A percentile compares a stretch with the other conserved stretches of the same genome.
Evolutionary conservation across 2,113 vertebrate species (phyloP).

Genomic region (Leiothrix lutea): DNA sequence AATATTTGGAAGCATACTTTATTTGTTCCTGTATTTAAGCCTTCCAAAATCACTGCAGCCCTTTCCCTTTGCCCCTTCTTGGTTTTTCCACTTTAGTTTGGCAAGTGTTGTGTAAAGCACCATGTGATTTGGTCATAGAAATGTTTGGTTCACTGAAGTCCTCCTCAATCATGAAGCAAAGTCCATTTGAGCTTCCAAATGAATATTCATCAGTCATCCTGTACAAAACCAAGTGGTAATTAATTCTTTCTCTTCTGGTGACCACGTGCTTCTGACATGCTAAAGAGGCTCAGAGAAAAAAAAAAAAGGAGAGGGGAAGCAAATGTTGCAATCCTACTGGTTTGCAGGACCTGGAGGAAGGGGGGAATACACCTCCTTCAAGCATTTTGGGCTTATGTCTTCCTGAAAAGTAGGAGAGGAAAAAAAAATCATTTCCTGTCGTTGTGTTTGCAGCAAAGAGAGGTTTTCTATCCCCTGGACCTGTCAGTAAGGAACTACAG

Average conservation of each 20-base stretch:
- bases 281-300: neutral
- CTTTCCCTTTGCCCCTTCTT: neutral
- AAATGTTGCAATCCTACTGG: neutral
- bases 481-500: neutral
- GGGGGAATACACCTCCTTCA: neutral
- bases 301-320: neutral
- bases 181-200: neutral
- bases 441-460: neutral
- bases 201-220: constrained; percentile 16
- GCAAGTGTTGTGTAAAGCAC: neutral
- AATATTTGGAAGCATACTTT: neutral
- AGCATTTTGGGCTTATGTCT: neutral
- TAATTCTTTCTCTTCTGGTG: constrained; percentile 12
- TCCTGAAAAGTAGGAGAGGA: neutral
- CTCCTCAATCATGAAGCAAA: constrained; percentile 5
- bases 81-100: neutral
- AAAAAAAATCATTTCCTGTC: neutral
- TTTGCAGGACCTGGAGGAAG: neutral
- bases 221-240: neutral
- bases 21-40: neutral
- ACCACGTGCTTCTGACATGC: neutral
- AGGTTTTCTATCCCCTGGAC: neutral
- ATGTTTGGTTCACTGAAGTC: constrained; percentile 25
- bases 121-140: neutral
- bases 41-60: neutral